Conservation (phyloP, 2,113 vertebrate species). For the Alligator sinensis region DNA sequence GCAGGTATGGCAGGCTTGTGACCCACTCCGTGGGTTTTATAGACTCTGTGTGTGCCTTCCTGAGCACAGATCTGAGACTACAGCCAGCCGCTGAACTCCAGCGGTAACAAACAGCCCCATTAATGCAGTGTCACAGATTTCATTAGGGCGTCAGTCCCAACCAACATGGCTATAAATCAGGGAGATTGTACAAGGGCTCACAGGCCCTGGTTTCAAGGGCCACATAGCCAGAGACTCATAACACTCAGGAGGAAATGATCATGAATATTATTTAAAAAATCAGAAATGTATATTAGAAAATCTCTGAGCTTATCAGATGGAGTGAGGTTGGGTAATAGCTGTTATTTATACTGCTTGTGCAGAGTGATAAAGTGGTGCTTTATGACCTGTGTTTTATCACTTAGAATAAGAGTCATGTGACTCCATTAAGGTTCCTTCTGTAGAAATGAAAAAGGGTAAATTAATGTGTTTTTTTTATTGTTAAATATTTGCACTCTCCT, state of each 20-base stretch:
- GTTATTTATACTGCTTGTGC: conserved; percentile 81
- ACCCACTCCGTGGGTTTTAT: conserved; percentile 47
- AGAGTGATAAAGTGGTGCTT: conserved; percentile 80
- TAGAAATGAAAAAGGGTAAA: conserved; percentile 78
- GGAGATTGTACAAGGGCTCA: conserved; percentile 82
- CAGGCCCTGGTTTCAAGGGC: conserved; percentile 75
- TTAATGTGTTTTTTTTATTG: conserved; percentile 78
- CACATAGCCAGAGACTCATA: conserved; percentile 79
- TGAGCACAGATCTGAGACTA: conserved; percentile 36
- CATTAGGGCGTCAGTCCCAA: conserved; percentile 81
- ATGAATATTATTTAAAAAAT: conserved; percentile 79
- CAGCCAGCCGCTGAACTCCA: conserved; percentile 73
- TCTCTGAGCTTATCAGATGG: conserved; percentile 77
- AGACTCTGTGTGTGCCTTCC: conserved; percentile 15
- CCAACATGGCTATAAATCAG: conserved; percentile 85
- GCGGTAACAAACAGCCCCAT: conserved; percentile 85
- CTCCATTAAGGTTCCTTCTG: conserved; percentile 77
- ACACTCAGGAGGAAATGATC: conserved; percentile 70
- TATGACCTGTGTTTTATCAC: conserved; percentile 82
- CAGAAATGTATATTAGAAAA: conserved; percentile 79
- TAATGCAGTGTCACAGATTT: conserved; percentile 84
- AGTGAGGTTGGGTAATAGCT: conserved; percentile 76
- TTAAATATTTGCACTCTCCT: conserved; percentile 79
- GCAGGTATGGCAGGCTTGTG: neutral
- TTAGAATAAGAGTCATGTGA: conserved; percentile 80